Evolutionary conservation across 2,797 vertebrate genomes (phyloP), one percentile per base, ranked within the genome.

Genomic region (Gouania willdenowi): DNA sequence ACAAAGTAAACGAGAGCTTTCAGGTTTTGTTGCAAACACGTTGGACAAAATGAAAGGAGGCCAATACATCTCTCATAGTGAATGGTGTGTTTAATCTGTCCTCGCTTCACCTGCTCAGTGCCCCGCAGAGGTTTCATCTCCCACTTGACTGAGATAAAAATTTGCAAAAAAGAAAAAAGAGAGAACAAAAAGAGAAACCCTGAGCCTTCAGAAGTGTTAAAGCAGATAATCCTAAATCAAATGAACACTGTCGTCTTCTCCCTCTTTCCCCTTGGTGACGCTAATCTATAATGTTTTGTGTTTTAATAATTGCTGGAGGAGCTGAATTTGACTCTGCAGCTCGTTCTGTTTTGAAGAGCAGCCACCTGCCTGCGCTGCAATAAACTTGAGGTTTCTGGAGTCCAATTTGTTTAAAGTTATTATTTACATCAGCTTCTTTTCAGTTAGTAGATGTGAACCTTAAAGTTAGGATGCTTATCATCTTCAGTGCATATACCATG

Each of bases 221-320:
- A 16, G 3, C 24, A 28, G 42, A 67, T 67, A 41, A 76, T 73
- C 58, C 59, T 26, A 46, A 43, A 58, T 56, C 52, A 65, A 61
- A 65, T n/a, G 8, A 30, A 11, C 28, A 2, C 32, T 3, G 8
- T 15, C 26, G 8, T 42, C 45, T 29, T 46, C 33, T 6, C 37
- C 44, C 17, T 41, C 40, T 14, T 30, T 43, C 11, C 26, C 19
- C 30, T 27, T 28, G n/a, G n/a, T n/a, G n/a, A n/a, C n/a, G n/a
- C n/a, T n/a, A n/a, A n/a, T n/a, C 7, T 8, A 17, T 28, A 11
- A 16, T 9, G 12, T 7, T 28, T 11, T 7, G 27, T 35, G 26
- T 33, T 41, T 1, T 10, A 16, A 10, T 32, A 11, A 26, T 44
- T 38, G 23, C 19, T 5, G 5, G 14, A 38, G 30, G 21, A 45